phyloP scores from a whole-genome alignment of 2,888 invertebrate genomes.

The Chrysotoxum bicinctum region DNA sequence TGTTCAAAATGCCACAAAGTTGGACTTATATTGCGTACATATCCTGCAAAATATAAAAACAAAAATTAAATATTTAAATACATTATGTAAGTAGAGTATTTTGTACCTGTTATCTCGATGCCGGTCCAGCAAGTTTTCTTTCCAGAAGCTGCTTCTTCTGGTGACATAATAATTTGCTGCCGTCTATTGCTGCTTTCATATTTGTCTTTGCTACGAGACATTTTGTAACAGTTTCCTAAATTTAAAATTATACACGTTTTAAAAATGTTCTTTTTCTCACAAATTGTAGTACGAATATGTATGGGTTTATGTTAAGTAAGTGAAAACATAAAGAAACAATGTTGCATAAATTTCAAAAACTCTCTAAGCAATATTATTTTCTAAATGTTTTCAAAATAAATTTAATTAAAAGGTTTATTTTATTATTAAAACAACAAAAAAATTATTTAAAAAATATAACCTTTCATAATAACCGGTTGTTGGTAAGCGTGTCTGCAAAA shows the following conservation, averaged over 20 bases:
- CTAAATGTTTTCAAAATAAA: slow-evolving; percentile 9
- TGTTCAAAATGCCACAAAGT: slow-evolving; percentile 95
- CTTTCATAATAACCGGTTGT: slow-evolving; percentile 82
- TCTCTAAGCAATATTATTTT: not conserved
- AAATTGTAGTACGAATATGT: slow-evolving; percentile 11
- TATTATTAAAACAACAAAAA: slow-evolving; percentile 68
- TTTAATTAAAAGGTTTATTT: slow-evolving; percentile 24
- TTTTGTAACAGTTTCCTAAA: slow-evolving; percentile 82
- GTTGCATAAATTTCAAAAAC: slow-evolving; percentile 73
- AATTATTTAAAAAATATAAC: slow-evolving; percentile 80
- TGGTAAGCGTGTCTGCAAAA: slow-evolving; percentile 82
- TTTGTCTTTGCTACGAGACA: slow-evolving; percentile 93
- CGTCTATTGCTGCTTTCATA: slow-evolving; percentile 92
- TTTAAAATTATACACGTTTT: slow-evolving; percentile 16
- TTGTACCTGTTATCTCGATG: slow-evolving; percentile 90
- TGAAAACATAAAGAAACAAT: slow-evolving; percentile 75
- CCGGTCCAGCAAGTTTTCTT: slow-evolving; percentile 96
- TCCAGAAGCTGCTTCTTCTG: slow-evolving; percentile 95
- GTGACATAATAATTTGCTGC: slow-evolving; percentile 94
- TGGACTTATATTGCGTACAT: slow-evolving; percentile 96
- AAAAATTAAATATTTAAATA: not conserved
- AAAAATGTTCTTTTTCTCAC: not conserved
- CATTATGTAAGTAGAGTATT: not conserved
- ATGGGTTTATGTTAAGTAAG: not conserved
- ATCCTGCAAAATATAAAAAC: slow-evolving; percentile 85